Base-by-base conservation (phyloP, 2,113 vertebrate genomes). In the Lontra canadensis region DNA sequence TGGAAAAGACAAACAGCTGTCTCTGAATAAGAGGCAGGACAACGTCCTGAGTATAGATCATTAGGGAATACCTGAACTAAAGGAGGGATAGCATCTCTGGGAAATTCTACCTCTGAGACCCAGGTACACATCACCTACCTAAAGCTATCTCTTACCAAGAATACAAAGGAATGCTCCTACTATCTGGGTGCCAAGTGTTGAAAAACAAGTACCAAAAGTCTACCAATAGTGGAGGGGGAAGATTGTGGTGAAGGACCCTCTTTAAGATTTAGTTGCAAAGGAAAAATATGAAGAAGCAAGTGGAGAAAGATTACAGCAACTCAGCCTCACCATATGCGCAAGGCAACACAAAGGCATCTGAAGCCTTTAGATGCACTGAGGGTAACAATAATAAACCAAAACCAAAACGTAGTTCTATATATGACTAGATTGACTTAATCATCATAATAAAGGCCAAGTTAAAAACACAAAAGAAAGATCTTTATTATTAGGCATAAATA, bases 1-100 rank as follows among this genome's bases (percentile, higher is more conserved):
- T 44, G 1, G 6, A 11, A 36, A 29, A 63, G 25, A 15, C 47
- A 44, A 63, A 21, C 25, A 57, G 18, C 7, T 80, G 23, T 85
- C 11, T 5, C 42, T 55, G 52, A 11, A 3, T 78, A 78, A 61
- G 20, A 9, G 1, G 55, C 34, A 25, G 39, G 29, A 74, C 25
- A 42, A 23, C 42, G 49, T 67, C 15, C n/a, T 52, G 26, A 81
- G 34, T 65, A 6, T 1, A 55, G 17, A 80, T 4, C 7, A 14
- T 13, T 44, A 31, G 18, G 59, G 15, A 25, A 69, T 0, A n/a
- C 49, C 36, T 44, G 25, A 7, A 26, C 18, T 52, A 31, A 20
- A 1, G 9, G 0, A 55, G 1, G 10, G 6, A 0, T 7, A 36
- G 2, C 4, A 67, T 55, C 47, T 84, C 29, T 74, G 31, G 82